These are phyloP conservation scores for Lacerta agilis DNA, from an alignment of 2,797 vertebrate genomes.

Conservation along the genomic window DNA sequence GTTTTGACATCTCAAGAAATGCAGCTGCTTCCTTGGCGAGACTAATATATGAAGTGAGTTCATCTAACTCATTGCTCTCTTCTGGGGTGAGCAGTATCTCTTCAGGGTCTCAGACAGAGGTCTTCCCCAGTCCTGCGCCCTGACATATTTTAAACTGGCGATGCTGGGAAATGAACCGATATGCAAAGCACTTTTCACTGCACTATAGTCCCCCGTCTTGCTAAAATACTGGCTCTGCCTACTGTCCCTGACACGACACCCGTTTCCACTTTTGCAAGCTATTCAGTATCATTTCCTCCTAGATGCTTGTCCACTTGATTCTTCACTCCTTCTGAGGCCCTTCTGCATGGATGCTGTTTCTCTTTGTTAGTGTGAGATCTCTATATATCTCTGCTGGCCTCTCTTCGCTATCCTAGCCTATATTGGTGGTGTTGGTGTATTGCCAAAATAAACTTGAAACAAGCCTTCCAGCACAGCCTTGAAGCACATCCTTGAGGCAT, in stretches of 20 bases:
- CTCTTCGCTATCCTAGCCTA: background rate
- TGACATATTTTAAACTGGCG: background rate
- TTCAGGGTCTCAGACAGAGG: background rate
- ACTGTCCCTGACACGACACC: too few species aligned
- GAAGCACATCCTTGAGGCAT: too few species aligned
- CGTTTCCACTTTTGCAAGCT: background rate
- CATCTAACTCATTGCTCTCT: background rate
- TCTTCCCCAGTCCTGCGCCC: background rate
- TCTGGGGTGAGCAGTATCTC: background rate
- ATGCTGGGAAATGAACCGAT: background rate
- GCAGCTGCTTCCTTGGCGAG: background rate
- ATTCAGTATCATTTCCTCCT: background rate
- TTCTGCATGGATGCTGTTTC: background rate
- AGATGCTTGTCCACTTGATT: background rate
- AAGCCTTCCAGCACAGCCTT: too few species aligned
- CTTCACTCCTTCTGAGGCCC: background rate
- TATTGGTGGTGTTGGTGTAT: too few species aligned
- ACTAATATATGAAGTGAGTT: background rate
- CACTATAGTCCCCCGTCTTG: background rate
- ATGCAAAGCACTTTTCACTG: background rate
- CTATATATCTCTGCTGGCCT: background rate
- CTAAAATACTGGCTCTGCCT: background rate
- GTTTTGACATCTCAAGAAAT: conserved; percentile 31
- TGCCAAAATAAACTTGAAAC: too few species aligned
- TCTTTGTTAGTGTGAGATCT: background rate